Evolutionary conservation across 2,797 vertebrate genomes (phyloP), one percentile per base, ranked within the genome.

Genomic region (Thaleichthys pacificus): DNA sequence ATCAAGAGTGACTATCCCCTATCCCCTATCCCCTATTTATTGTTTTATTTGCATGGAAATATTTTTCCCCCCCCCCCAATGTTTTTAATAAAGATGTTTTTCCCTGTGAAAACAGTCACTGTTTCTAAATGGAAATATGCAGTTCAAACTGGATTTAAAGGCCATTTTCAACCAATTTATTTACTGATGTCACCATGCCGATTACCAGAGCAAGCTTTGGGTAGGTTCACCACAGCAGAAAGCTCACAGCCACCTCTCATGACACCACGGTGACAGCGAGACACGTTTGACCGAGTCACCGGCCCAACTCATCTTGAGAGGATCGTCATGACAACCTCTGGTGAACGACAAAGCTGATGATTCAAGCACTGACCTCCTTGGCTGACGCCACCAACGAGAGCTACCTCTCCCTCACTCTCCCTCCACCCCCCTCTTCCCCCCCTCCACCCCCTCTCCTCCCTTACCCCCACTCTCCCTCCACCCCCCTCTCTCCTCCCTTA

Each of bases 51-150:
- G 65, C 75, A 75, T 82, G 70, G 66, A 78, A 76, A 69, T 30
- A 32, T 42, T 42, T 11, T 9, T 38, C 2, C 38, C 38, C 6
- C 9, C 9, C 9, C 38, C 7, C 5, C 8, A 12, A 62, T 68
- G 14, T 66, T 80, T 68, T 75, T 71, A 86, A 89, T 89, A 88
- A 85, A 83, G 66, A 0, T 11, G 19, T 74, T 73, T 78, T 68
- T 30, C 35, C 24, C 61, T 7, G 7, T 65, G 61, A 76, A 77
- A 66, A 38, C 60, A 73, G 15, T 22, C 56, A 30, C 38, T 51
- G 17, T 71, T 57, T 74, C 38, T 83, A 80, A 83, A 63, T 77
- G 72, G 64, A 76, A 81, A 66, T 74, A 61, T 72, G 61, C 22
- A 71, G 77, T 74, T 28, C 15, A 68, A 28, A 30, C 32, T 70